Base-by-base conservation (phyloP, 2,113 vertebrate genomes). In the Eurystomus gularis region DNA sequence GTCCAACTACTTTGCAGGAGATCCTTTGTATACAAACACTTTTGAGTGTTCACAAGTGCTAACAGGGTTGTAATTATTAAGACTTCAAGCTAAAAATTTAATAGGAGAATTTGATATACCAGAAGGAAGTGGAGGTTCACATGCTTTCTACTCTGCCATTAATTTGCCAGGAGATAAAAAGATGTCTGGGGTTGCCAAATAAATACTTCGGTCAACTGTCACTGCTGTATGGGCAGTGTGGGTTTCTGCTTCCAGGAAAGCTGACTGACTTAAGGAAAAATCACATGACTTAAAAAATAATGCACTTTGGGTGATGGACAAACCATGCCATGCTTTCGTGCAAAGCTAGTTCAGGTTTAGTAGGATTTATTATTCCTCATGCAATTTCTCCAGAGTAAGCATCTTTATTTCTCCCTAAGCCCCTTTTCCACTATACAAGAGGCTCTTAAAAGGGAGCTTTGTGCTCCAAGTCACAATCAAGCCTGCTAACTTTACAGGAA, bases 171-270 rank as follows among this genome's bases (percentile, higher is more conserved):
- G 44, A 77, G 75, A 80, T 60, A 62, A 19, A 82, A 90, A 88
- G 73, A 66, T 37, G n/a, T 69, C 71, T 65, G 31, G 40, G 17
- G 18, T 10, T 86, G 54, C 65, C 80, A 94, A 84, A 81, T 69
- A 84, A 92, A 78, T 85, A 78, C 13, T 77, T 84, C 57, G 71
- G 72, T 71, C 69, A 94, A 14, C 46, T 78, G 76, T 68, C 72
- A 68, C 48, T 39, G 17, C 55, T 60, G 16, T 48, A 58, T 33
- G 54, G 42, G 23, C 31, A 78, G 46, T 3, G 1, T 70, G 29
- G 21, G 23, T 66, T 95, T 93, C 83, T 92, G 23, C 20, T 57
- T 92, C 86, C 80, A 90, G 72, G 35, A 91, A 95, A 94, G 72
- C 13, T 62, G 71, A 49, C 23, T 75, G 64, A 75, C 76, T 75